These are phyloP conservation scores for Geophilus truncorum DNA, from an alignment of 2,888 invertebrate species.

Conservation along the genomic window DNA sequence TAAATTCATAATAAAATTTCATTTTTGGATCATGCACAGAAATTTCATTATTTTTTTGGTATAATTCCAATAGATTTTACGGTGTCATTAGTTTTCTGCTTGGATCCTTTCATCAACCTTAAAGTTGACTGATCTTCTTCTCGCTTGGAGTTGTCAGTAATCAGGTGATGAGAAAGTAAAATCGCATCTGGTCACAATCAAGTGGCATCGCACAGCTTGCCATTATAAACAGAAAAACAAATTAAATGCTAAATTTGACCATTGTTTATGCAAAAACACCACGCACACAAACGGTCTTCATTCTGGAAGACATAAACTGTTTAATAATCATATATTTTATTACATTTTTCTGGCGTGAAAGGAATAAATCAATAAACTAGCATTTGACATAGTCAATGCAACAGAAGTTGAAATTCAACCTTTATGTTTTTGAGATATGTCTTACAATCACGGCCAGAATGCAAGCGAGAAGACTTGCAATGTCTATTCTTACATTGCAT, in stretches of 20 bases:
- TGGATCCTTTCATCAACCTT: background rate
- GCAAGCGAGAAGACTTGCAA: background rate
- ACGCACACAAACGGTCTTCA: no score
- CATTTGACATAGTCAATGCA: no score
- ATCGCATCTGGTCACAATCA: background rate
- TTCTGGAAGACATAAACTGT: no score
- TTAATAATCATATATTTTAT: no score
- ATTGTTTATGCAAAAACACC: background rate
- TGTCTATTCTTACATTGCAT: background rate
- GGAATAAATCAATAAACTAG: no score
- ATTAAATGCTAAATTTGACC: background rate
- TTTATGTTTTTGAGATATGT: no score
- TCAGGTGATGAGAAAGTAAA: no score
- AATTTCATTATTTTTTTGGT: background rate
- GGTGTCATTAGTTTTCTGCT: background rate
- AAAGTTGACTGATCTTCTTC: background rate
- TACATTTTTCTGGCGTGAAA: no score
- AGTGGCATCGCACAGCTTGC: background rate
- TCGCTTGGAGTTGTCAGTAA: no score
- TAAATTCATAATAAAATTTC: no score
- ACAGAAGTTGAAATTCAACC: no score
- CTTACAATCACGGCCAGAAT: background rate
- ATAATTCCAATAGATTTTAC: background rate
- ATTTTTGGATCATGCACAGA: no score
- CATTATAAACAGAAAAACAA: background rate